Conservation (phyloP, 2,113 vertebrate species). For the Hippopotamus amphibius region DNA sequence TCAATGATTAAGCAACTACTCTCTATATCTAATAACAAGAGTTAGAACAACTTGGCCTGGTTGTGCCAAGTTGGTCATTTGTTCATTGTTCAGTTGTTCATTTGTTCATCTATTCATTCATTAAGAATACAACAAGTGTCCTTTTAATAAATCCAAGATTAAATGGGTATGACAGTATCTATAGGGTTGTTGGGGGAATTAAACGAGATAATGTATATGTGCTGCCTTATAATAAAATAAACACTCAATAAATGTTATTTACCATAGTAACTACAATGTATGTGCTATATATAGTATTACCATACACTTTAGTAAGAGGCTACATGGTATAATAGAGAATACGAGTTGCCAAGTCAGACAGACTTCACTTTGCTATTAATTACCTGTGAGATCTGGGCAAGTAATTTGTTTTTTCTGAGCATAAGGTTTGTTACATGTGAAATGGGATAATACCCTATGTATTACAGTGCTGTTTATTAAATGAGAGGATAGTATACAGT, state of each 20-base stretch:
- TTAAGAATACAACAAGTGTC: background rate
- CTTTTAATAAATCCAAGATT: conserved; percentile 31
- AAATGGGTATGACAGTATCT: background rate
- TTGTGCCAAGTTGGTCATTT: background rate
- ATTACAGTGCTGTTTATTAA: conserved; percentile 54
- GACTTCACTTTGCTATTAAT: conserved; percentile 38
- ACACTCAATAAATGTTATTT: conserved; percentile 19
- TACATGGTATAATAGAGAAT: background rate
- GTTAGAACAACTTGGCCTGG: background rate
- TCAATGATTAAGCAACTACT: background rate
- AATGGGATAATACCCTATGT: background rate
- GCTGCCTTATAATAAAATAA: conserved; percentile 42
- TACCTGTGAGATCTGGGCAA: background rate
- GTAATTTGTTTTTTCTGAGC: conserved; percentile 12
- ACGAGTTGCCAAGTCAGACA: background rate
- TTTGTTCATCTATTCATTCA: conserved; percentile 11
- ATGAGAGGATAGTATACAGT: background rate
- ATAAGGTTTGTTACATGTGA: conserved; percentile 23
- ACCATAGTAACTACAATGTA: background rate
- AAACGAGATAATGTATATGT: background rate
- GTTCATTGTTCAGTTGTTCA: background rate
- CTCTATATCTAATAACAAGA: background rate
- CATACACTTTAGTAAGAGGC: conserved; percentile 6
- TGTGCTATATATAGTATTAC: background rate
- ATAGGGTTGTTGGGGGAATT: background rate